phyloP scores from a whole-genome alignment of 2,888 invertebrate genomes.

The Plagiodera versicolora region DNA sequence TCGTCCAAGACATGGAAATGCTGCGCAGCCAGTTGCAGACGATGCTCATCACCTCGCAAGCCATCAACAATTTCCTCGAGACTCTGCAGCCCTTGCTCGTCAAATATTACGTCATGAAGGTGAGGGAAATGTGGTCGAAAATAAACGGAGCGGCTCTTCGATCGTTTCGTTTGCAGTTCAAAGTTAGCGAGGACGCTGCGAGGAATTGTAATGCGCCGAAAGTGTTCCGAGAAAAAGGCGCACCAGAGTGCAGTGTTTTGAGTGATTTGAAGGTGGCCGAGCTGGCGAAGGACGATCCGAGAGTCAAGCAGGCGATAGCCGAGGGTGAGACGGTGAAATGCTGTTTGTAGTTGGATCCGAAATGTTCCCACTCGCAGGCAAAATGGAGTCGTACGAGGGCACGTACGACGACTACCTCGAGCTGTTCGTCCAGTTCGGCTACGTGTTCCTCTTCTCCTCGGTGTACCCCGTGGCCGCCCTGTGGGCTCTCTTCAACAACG shows the following conservation, averaged over 20 bases:
- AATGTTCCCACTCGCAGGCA: too few species aligned
- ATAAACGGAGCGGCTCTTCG: too few species aligned
- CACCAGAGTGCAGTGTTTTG: conserved; percentile 9
- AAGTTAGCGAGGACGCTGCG: conserved; percentile 10
- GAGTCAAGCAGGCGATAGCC: conserved; percentile 54
- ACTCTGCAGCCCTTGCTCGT: conserved; percentile 61
- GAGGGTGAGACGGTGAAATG: conserved; percentile 29
- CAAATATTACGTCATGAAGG: conserved; percentile 52
- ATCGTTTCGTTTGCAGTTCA: conserved; percentile 14
- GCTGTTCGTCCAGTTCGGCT: conserved; percentile 78
- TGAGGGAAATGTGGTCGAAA: too few species aligned
- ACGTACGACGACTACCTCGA: conserved; percentile 79
- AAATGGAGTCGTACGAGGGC: conserved; percentile 72
- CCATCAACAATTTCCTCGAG: conserved; percentile 65
- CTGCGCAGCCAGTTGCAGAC: conserved; percentile 68
- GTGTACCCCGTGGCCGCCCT: conserved; percentile 76
- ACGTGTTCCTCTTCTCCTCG: conserved; percentile 75
- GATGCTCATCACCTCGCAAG: conserved; percentile 69
- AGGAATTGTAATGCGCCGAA: conserved; percentile 28
- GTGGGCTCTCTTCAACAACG: conserved; percentile 73
- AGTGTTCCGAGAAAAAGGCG: conserved; percentile 23
- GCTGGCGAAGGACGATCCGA: conserved; percentile 55
- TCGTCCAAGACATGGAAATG: conserved; percentile 70
- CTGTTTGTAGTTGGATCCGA: too few species aligned
- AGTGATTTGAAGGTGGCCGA: conserved; percentile 45